phyloP scores from a whole-genome alignment of 2,888 invertebrate species.

The Dicycla oo region DNA sequence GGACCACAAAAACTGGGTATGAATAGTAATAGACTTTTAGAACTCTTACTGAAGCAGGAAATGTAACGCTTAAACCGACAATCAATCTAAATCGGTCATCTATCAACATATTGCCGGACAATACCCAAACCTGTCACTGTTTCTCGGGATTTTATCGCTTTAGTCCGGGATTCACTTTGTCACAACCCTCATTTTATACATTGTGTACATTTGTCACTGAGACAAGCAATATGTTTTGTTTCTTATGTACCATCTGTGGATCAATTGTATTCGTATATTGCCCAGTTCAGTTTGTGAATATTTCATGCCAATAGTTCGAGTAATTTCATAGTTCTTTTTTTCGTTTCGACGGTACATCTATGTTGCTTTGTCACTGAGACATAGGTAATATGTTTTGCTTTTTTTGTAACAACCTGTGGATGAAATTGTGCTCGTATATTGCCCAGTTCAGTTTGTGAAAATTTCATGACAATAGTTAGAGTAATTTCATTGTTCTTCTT shows the following conservation, averaged over 20 bases:
- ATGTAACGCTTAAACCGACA: not conserved
- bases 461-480: too few species aligned
- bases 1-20: not conserved
- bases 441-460: too few species aligned
- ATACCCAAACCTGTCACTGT: constrained; percentile 13
- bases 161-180: constrained; percentile 13
- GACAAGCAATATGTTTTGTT: constrained; percentile 7
- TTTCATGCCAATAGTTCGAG: too few species aligned
- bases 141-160: constrained; percentile 16
- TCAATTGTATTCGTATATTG: too few species aligned
- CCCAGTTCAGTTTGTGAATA: too few species aligned
- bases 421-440: too few species aligned
- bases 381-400: too few species aligned
- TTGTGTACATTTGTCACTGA: constrained; percentile 25
- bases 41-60: not conserved
- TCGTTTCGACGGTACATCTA: too few species aligned
- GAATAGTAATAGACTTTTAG: not conserved
- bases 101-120: constrained; percentile 4
- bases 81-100: constrained; percentile 31
- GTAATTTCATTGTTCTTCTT: too few species aligned
- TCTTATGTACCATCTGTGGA: not conserved
- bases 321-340: too few species aligned
- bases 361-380: too few species aligned
- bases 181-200: constrained; percentile 16
- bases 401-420: too few species aligned